These are phyloP conservation scores for Cephalopachus bancanus DNA, from an alignment of 2,797 vertebrate genomes.

Conservation along the genomic window DNA sequence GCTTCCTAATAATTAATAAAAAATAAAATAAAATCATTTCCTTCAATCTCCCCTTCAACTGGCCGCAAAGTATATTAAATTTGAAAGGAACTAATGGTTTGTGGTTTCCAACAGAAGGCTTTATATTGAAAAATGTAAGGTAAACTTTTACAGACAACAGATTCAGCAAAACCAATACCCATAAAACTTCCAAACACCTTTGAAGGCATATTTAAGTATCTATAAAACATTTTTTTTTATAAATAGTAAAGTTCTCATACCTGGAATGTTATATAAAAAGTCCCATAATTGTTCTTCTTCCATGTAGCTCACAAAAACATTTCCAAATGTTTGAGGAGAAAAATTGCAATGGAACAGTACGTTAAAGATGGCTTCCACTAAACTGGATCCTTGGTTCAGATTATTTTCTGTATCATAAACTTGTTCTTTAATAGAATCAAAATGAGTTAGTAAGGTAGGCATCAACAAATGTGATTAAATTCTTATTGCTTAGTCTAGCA, in stretches of 20 bases:
- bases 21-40: not conserved
- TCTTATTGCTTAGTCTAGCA: not conserved
- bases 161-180: constrained; percentile 21
- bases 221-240: constrained; percentile 40
- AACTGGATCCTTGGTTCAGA: constrained; percentile 72
- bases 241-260: constrained; percentile 87
- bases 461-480: constrained; percentile 37
- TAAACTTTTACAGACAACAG: constrained; percentile 48
- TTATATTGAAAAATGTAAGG: constrained; percentile 8
- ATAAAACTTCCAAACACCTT: constrained; percentile 54
- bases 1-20: not conserved
- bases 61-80: not conserved
- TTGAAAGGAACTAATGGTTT: constrained; percentile 30
- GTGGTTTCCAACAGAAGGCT: not conserved
- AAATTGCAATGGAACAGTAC: constrained; percentile 91
- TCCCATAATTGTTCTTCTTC: constrained; percentile 94
- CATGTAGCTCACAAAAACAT: constrained; percentile 93
- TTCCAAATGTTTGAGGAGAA: constrained; percentile 92
- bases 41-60: not conserved
- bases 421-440: constrained; percentile 76
- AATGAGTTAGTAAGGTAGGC: constrained; percentile 46
- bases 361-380: constrained; percentile 91
- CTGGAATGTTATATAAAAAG: constrained; percentile 93
- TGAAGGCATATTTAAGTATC: constrained; percentile 29
- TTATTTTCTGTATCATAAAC: constrained; percentile 68